Percentiles rank a stretch among this genome's conserved stretches.
These are phyloP conservation scores for Asteroscopus sphinx DNA, from an alignment of 2,888 invertebrate species.

Conservation along the genomic window DNA sequence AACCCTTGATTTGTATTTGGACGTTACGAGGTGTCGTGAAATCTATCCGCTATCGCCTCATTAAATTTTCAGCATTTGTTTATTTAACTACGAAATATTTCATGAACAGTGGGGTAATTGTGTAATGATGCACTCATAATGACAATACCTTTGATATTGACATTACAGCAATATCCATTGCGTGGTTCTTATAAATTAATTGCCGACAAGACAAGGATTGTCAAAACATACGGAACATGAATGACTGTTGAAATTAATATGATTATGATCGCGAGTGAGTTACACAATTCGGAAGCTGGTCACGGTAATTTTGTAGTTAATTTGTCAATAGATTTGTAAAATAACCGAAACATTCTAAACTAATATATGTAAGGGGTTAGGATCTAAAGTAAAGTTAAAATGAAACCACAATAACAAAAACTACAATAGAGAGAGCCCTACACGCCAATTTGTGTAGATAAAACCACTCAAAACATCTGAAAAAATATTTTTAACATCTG, in stretches of 20 bases:
- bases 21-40: slow-evolving; percentile 56
- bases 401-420: not conserved
- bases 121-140: too few relatives aligned
- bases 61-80: slow-evolving; percentile 68
- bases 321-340: too few relatives aligned
- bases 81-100: slow-evolving; percentile 37
- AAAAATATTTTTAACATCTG: slow-evolving; percentile 38
- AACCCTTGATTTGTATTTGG: slow-evolving; percentile 70
- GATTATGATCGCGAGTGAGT: too few relatives aligned
- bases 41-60: slow-evolving; percentile 60
- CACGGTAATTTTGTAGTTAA: slow-evolving; percentile 3
- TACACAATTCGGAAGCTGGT: too few relatives aligned
- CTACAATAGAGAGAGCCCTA: slow-evolving; percentile 2
- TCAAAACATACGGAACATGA: too few relatives aligned
- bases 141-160: too few relatives aligned
- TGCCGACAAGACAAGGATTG: too few relatives aligned
- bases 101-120: slow-evolving; percentile 11
- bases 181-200: too few relatives aligned
- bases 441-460: slow-evolving; percentile 24
- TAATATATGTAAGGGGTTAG: too few relatives aligned
- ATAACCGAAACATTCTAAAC: too few relatives aligned
- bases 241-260: too few relatives aligned
- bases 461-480: slow-evolving; percentile 23
- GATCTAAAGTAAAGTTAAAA: not conserved
- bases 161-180: too few relatives aligned